A percentile compares a stretch with the other conserved stretches of the same genome.
Conservation (phyloP, 1,140 invertebrate species). For the Drosophila littoralis region DNA sequence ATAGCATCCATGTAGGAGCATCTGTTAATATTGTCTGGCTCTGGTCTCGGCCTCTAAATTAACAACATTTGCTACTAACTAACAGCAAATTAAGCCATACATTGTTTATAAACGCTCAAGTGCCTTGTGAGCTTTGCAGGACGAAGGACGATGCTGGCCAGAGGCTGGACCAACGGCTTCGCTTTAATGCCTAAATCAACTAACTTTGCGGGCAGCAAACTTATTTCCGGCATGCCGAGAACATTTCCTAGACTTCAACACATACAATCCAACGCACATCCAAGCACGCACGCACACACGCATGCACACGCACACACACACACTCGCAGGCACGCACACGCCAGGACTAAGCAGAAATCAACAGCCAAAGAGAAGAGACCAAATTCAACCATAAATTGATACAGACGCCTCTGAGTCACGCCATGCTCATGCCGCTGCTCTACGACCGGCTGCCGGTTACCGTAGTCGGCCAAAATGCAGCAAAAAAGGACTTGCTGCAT, state of each 20-base stretch:
- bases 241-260: conserved; percentile 62
- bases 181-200: conserved; percentile 83
- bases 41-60: conserved; percentile 50
- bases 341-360: conserved; percentile 52
- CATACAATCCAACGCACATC: conserved; percentile 19
- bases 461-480: conserved; percentile 14
- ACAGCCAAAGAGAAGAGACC: conserved; percentile 69
- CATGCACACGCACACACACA: neutral
- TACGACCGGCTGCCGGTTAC: neutral
- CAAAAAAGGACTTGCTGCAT: conserved; percentile 27
- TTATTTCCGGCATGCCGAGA: conserved; percentile 77
- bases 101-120: conserved; percentile 78
- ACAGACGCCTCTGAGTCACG: conserved; percentile 60
- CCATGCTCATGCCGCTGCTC: conserved; percentile 16
- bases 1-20: conserved; percentile 3
- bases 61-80: conserved; percentile 81
- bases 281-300: conserved; percentile 10
- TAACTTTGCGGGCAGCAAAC: conserved; percentile 81
- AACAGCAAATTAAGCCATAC: conserved; percentile 81
- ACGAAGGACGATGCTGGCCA: neutral
- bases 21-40: conserved; percentile 13
- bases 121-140: conserved; percentile 23
- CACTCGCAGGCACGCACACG: neutral
- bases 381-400: conserved; percentile 82
- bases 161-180: conserved; percentile 45